Conservation (phyloP, 2,888 invertebrate species). For the Osedax fenrisi region DNA sequence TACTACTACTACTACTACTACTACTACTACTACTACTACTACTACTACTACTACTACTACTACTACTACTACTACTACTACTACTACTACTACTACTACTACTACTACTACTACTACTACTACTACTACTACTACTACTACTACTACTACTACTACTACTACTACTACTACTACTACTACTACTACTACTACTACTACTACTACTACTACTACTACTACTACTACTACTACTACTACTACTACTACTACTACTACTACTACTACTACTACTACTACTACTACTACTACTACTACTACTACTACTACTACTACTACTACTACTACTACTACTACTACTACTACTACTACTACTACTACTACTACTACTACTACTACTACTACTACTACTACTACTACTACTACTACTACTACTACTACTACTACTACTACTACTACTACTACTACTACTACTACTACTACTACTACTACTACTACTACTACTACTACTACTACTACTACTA, state of each 20-base stretch:
- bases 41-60: conserved; percentile 4
- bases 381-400: conserved; percentile 31
- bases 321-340: conserved; percentile 30
- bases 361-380: conserved; percentile 32
- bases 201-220: neutral
- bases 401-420: conserved; percentile 30
- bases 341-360: conserved; percentile 30
- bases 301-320: conserved; percentile 27
- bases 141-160: conserved; percentile 21
- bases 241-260: conserved; percentile 21
- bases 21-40: neutral
- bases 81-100: conserved; percentile 22
- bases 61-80: conserved; percentile 16
- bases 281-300: conserved; percentile 29
- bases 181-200: conserved; percentile 23
- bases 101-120: conserved; percentile 20
- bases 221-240: conserved; percentile 11
- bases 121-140: conserved; percentile 20
- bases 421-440: conserved; percentile 29
- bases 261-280: conserved; percentile 28
- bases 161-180: neutral
- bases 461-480: conserved; percentile 19
- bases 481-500: conserved; percentile 28
- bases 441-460: conserved; percentile 31
- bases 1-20: neutral